phyloP scores from a whole-genome alignment of 1,140 invertebrate genomes.

The Vanessa atalanta region DNA sequence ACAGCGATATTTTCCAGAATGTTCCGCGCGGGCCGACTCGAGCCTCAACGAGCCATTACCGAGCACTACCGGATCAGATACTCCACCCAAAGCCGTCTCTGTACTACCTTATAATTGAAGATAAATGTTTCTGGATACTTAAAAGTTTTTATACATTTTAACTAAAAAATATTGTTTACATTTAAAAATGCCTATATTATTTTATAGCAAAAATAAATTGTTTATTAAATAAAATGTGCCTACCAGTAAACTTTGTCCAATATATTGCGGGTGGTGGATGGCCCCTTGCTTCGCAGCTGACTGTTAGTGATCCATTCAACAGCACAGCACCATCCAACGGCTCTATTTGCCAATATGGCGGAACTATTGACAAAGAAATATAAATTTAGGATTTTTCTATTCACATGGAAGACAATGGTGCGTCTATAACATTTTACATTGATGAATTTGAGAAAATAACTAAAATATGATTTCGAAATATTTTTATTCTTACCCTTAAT shows the following conservation, averaged over 20 bases:
- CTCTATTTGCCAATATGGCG: slow-evolving; percentile 91
- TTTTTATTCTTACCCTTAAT: slow-evolving; percentile 86
- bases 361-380: slow-evolving; percentile 81
- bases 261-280: slow-evolving; percentile 89
- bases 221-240: not conserved
- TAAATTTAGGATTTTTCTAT: too few species aligned
- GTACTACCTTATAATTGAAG: slow-evolving; percentile 59
- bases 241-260: slow-evolving; percentile 84
- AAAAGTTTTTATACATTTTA: not conserved
- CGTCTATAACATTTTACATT: too few species aligned
- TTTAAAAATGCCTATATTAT: too few species aligned
- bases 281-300: slow-evolving; percentile 90
- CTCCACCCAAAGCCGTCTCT: slow-evolving; percentile 68
- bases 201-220: too few species aligned
- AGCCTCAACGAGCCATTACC: slow-evolving; percentile 87
- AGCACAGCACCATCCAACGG: slow-evolving; percentile 88
- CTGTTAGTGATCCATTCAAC: slow-evolving; percentile 86
- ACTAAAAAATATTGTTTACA: too few species aligned
- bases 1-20: slow-evolving; percentile 93
- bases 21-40: slow-evolving; percentile 85
- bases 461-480: not conserved
- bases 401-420: not conserved
- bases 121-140: not conserved
- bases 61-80: slow-evolving; percentile 77
- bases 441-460: not conserved